Conservation (phyloP, 2,797 vertebrate species). For the Cyprinodon diabolis region DNA sequence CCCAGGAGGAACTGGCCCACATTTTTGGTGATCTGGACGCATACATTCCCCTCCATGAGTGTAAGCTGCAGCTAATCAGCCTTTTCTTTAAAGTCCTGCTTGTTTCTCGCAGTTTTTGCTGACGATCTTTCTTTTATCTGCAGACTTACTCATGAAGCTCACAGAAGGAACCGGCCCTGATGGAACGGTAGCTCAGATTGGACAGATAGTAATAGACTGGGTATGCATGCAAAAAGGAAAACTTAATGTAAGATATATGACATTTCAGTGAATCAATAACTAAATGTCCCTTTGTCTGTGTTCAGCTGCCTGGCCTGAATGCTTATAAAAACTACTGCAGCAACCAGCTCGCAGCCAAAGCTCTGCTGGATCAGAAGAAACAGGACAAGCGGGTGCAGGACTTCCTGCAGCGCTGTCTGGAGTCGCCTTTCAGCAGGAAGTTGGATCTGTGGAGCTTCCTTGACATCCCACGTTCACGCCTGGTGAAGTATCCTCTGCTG, state of each 20-base stretch:
- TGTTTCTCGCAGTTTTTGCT: background rate
- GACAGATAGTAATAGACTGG: constrained; percentile 94
- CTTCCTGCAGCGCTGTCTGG: constrained; percentile 94
- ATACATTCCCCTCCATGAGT: constrained; percentile 95
- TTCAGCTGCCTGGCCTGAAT: constrained; percentile 90
- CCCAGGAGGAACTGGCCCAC: constrained; percentile 91
- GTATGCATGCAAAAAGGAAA: constrained; percentile 70
- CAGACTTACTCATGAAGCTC: constrained; percentile 88
- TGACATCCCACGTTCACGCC: constrained; percentile 93
- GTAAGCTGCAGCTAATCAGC: constrained; percentile 28
- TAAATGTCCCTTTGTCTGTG: constrained; percentile 1
- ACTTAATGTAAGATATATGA: background rate
- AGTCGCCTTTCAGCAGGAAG: constrained; percentile 97
- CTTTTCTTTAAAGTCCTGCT: background rate
- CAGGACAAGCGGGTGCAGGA: constrained; percentile 92
- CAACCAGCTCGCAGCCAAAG: constrained; percentile 95
- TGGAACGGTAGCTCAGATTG: constrained; percentile 92
- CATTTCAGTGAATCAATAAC: background rate
- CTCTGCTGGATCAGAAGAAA: constrained; percentile 94
- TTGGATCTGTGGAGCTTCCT: constrained; percentile 98
- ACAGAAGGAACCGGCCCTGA: constrained; percentile 88
- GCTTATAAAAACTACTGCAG: constrained; percentile 95
- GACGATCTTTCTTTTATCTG: constrained; percentile 16
- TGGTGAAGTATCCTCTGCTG: constrained; percentile 95
- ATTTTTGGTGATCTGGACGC: constrained; percentile 97